Conservation (phyloP, 2,797 vertebrate genomes). For the Eulemur coronatus region DNA sequence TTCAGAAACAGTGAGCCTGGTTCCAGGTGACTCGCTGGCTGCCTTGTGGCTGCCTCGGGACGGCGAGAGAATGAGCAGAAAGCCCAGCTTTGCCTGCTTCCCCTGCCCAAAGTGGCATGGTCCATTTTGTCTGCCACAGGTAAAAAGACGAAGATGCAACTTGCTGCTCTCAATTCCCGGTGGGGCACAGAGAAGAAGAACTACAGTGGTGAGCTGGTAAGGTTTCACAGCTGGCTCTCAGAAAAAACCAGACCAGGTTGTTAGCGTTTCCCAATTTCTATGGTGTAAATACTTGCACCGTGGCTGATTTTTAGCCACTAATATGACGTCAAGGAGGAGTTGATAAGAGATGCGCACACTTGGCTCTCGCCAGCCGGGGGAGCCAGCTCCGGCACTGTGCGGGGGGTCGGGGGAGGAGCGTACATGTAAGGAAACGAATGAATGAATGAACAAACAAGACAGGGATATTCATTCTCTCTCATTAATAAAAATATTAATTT, state of each 20-base stretch:
- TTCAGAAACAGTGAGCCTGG: neutral
- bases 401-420: too few relatives aligned
- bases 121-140: neutral
- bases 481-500: neutral
- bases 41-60: neutral
- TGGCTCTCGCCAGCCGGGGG: neutral
- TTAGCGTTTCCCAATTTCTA: neutral
- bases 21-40: neutral
- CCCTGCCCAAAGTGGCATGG: accelerated
- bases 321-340: neutral
- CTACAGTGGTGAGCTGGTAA: neutral
- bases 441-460: neutral
- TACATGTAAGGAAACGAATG: neutral
- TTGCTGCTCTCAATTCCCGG: neutral
- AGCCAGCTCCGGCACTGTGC: neutral
- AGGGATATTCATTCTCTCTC: neutral
- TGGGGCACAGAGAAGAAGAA: neutral
- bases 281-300: neutral
- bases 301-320: neutral
- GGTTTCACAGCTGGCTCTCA: too few relatives aligned
- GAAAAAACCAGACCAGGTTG: too few relatives aligned
- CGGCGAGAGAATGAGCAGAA: neutral
- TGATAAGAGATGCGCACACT: too few relatives aligned
- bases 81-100: neutral
- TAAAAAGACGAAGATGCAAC: neutral